Percentiles rank a stretch among this genome's conserved stretches.
These are phyloP conservation scores for Apantesis nais DNA, from an alignment of 2,888 invertebrate genomes.

Conservation along the genomic window DNA sequence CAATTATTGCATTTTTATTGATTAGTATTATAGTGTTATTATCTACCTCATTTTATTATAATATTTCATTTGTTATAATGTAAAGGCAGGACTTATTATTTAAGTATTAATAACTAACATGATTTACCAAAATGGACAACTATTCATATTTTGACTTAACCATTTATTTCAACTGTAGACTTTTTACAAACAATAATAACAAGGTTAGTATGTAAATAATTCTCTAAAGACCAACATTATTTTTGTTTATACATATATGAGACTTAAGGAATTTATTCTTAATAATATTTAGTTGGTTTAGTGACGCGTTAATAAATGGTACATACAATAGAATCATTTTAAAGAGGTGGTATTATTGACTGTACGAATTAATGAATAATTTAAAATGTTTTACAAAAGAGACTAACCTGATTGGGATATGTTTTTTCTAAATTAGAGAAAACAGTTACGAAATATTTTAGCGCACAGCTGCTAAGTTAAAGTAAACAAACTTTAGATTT, in stretches of 20 bases:
- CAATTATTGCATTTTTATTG: neutral
- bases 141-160: neutral
- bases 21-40: neutral
- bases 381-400: no score
- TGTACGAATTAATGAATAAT: no score
- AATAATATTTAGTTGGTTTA: no score
- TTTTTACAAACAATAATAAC: neutral
- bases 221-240: no score
- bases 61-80: neutral
- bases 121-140: neutral
- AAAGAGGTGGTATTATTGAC: no score
- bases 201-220: neutral
- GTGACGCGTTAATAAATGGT: no score
- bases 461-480: constrained; percentile 20
- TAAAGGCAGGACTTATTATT: no score
- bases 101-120: neutral
- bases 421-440: constrained; percentile 9
- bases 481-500: constrained; percentile 14
- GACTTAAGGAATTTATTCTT: no score
- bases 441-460: constrained; percentile 25
- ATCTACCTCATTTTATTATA: neutral
- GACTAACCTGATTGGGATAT: no score
- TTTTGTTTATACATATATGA: no score
- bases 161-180: no score
- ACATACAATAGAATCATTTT: no score